Evolutionary conservation across 2,113 vertebrate species (phyloP).

Genomic region (Columba livia): DNA sequence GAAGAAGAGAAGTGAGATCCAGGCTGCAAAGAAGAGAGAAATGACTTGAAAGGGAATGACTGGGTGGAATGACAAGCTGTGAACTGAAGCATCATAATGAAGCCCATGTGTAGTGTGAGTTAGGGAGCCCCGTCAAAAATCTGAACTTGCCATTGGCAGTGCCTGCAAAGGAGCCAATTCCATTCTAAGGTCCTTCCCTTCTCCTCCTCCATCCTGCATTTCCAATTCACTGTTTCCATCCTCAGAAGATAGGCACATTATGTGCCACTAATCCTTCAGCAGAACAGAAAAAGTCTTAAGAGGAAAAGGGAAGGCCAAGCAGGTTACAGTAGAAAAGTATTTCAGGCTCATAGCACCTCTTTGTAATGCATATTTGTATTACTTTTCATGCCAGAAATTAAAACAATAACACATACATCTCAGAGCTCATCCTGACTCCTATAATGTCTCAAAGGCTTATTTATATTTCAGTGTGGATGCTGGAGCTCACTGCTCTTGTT

Average conservation of each 20-base stretch:
- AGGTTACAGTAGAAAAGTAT: not conserved
- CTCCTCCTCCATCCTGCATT: slow-evolving; percentile 43
- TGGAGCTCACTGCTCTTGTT: not conserved
- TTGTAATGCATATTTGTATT: slow-evolving; percentile 12
- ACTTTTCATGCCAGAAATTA: slow-evolving; percentile 13
- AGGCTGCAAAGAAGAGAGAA: not conserved
- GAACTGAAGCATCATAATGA: not conserved
- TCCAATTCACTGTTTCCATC: slow-evolving; percentile 17
- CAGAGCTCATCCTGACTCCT: not conserved
- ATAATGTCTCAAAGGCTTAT: slow-evolving; percentile 11
- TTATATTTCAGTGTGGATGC: not conserved
- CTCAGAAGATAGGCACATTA: slow-evolving; percentile 30
- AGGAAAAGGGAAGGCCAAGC: slow-evolving; percentile 14
- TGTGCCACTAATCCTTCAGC: slow-evolving; percentile 4
- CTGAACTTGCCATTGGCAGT: slow-evolving; percentile 23
- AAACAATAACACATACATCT: slow-evolving; percentile 31
- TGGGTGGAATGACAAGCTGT: not conserved
- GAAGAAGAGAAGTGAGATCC: not conserved
- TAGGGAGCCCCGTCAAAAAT: slow-evolving; percentile 2
- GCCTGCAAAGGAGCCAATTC: slow-evolving; percentile 2
- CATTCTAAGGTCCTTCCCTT: not conserved
- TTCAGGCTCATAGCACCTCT: slow-evolving; percentile 9
- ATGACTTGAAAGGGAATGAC: not conserved
- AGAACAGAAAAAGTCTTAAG: slow-evolving; percentile 20
- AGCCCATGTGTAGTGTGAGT: not conserved